Percentiles rank a stretch among this genome's conserved stretches.
These are phyloP conservation scores for Steinernema scapterisci DNA, from an alignment of 2,888 invertebrate genomes.

Conservation along the genomic window DNA sequence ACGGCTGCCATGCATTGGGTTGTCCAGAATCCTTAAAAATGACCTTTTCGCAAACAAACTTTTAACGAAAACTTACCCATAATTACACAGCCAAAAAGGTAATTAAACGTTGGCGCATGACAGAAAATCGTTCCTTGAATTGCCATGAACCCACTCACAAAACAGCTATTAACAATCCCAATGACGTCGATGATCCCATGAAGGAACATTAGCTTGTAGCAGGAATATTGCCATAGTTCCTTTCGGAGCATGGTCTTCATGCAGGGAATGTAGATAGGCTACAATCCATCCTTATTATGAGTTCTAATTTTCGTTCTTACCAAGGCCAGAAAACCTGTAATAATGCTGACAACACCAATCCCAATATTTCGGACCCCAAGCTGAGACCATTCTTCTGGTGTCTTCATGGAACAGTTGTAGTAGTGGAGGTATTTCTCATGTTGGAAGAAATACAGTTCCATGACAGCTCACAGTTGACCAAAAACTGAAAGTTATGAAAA, in stretches of 20 bases:
- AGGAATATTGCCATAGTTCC: conserved; percentile 19
- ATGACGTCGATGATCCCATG: conserved; percentile 38
- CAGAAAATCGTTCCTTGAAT: conserved; percentile 38
- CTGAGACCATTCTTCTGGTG: conserved; percentile 18
- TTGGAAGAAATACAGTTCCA: conserved; percentile 3
- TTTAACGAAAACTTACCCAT: conserved; percentile 1
- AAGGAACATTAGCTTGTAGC: conserved; percentile 43
- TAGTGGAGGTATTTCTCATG: background rate
- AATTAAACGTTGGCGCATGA: background rate
- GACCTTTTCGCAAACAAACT: background rate
- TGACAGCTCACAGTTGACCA: no score
- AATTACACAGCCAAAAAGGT: background rate
- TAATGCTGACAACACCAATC: background rate
- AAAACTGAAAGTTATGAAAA: background rate
- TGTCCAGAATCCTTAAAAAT: conserved; percentile 11
- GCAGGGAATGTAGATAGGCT: conserved; percentile 18
- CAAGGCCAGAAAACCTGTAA: background rate
- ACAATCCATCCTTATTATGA: background rate
- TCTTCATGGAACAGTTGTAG: conserved; percentile 17
- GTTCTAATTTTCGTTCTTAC: background rate
- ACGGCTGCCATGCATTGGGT: conserved; percentile 19
- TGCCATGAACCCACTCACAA: conserved; percentile 37
- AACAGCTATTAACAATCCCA: conserved; percentile 37
- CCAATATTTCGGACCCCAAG: background rate
- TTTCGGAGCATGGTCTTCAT: background rate